Conservation (phyloP, 2,888 invertebrate genomes). For the Myopa tessellatipennis region DNA sequence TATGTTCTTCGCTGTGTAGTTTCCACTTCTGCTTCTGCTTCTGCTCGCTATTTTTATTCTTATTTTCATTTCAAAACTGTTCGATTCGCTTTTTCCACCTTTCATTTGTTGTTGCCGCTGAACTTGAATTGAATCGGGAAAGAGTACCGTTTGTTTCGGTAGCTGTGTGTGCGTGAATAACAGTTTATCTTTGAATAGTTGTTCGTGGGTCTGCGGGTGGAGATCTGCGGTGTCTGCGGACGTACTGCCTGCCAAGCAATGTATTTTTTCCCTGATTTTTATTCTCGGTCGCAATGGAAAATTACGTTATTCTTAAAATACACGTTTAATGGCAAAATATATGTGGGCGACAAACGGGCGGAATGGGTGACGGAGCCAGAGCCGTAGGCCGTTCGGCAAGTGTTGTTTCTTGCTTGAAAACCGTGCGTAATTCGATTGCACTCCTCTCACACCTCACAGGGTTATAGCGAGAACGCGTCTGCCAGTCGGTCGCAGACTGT, state of each 20-base stretch:
- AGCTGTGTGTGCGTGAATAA: not conserved
- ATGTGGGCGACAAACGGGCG: too few species aligned
- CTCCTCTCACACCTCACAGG: conserved; percentile 10
- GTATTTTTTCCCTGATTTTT: not conserved
- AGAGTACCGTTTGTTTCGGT: conserved; percentile 16
- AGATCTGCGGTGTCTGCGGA: not conserved
- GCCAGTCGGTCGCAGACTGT: not conserved
- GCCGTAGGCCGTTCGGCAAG: too few species aligned
- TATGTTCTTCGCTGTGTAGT: not conserved
- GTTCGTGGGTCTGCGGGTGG: not conserved
- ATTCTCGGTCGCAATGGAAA: conserved; percentile 9
- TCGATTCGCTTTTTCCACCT: not conserved
- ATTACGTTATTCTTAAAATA: conserved; percentile 8
- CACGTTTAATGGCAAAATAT: not conserved
- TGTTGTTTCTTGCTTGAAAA: too few species aligned
- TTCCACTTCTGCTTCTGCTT: conserved; percentile 20
- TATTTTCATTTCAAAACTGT: conserved; percentile 23
- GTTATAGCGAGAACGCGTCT: conserved; percentile 1
- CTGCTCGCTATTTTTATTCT: conserved; percentile 34
- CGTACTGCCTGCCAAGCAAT: conserved; percentile 12
- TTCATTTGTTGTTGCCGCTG: conserved; percentile 26
- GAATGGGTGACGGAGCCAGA: too few species aligned
- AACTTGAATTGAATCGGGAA: conserved; percentile 36
- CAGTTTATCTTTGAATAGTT: not conserved
- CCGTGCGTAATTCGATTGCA: too few species aligned